phyloP scores from a whole-genome alignment of 2,888 invertebrate species.

The Synanthedon formicaeformis region DNA sequence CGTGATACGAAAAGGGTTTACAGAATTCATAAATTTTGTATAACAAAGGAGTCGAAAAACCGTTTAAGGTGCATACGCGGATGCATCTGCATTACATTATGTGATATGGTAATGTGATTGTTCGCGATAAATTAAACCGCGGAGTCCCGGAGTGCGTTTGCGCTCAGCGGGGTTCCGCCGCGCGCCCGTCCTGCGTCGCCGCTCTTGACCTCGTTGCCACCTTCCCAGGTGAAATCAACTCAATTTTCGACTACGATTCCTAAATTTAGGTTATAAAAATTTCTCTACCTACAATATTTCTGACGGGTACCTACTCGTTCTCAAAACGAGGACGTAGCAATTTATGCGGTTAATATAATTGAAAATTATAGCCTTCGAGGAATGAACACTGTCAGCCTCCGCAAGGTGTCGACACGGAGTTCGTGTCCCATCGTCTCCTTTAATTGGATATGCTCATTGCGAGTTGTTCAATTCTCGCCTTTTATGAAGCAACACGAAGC shows the following conservation, averaged over 20 bases:
- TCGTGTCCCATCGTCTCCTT: conserved; percentile 42
- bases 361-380: conserved; percentile 42
- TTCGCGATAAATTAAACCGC: conserved; percentile 62
- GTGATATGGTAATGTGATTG: conserved; percentile 70
- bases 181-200: conserved; percentile 32
- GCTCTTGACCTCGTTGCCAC: background rate
- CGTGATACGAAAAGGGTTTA: conserved; percentile 48
- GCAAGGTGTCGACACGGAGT: conserved; percentile 37
- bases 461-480: conserved; percentile 37
- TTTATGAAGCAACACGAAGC: conserved; percentile 24
- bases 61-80: conserved; percentile 59
- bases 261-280: background rate
- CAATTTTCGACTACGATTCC: conserved; percentile 37
- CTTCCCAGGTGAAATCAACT: conserved; percentile 44
- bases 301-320: conserved; percentile 22
- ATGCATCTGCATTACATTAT: conserved; percentile 60
- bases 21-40: conserved; percentile 60
- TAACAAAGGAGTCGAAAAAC: conserved; percentile 63
- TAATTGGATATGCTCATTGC: conserved; percentile 49
- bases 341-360: conserved; percentile 37
- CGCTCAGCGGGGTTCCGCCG: conserved; percentile 50
- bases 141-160: conserved; percentile 32
- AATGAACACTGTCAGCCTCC: conserved; percentile 37
- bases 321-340: background rate
- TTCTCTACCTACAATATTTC: conserved; percentile 5